Conservation (phyloP, 2,113 vertebrate genomes). For the Gymnorhina tibicen region DNA sequence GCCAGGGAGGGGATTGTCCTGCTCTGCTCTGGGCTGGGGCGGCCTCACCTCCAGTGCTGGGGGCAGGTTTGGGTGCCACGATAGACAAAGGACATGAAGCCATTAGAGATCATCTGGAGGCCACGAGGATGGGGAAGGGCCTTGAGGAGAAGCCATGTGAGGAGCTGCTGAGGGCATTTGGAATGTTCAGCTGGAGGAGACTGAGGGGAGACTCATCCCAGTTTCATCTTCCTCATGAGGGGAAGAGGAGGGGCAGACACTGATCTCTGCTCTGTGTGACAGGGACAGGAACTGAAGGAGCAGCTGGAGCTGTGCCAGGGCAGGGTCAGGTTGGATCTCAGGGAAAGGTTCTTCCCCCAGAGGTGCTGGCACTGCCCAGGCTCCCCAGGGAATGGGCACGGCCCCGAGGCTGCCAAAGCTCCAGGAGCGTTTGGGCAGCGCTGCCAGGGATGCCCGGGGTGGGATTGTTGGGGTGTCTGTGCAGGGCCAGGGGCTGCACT, state of each 20-base stretch:
- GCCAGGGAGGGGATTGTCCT: neutral
- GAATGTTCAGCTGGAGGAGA: neutral
- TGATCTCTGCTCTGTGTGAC: neutral
- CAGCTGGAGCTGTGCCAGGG: rapidly evolving
- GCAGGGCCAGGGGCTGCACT: rapidly evolving
- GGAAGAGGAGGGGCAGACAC: neutral
- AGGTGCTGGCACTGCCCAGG: neutral
- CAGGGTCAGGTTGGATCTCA: rapidly evolving
- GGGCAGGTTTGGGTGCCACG: neutral
- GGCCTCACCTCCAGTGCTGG: neutral
- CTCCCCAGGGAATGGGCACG: neutral
- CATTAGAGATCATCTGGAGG: neutral
- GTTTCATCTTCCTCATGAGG: rapidly evolving
- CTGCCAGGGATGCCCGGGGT: neutral
- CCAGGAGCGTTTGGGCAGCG: neutral
- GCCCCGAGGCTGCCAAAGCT: neutral
- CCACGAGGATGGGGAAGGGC: neutral
- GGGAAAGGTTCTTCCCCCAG: neutral
- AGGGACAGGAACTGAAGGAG: neutral
- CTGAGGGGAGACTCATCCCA: neutral
- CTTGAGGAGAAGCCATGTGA: neutral
- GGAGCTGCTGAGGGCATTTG: neutral
- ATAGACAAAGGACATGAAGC: neutral
- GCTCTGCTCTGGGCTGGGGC: neutral
- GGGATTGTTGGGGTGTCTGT: neutral